Evolutionary conservation across 2,113 vertebrate species (phyloP), one percentile per base, ranked within the genome.

Genomic region (Ardeotis arabs): DNA sequence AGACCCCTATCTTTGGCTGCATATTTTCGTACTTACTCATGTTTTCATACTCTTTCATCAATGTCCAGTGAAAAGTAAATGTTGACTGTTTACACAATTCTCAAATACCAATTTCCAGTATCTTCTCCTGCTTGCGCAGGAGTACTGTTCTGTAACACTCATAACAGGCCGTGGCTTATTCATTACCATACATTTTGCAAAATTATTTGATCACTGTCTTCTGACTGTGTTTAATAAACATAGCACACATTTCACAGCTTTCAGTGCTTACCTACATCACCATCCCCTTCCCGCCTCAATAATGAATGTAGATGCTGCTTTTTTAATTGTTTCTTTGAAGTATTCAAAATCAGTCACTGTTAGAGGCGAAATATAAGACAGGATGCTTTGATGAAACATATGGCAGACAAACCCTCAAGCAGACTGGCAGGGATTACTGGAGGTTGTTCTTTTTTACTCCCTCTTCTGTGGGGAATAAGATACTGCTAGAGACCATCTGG

Each of bases 341-440:
- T 72, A 82, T 50, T 89, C n/a, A 80, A 74, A 84, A 86, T 63
- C 50, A 89, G 62, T 53, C 39, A 79, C 68, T 72, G 22, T 68
- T 68, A 89, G 77, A 91, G 62, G 53, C 1, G 2, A 95, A 95
- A 93, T 87, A 64, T 35, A 89, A 87, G 58, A 80, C 87, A 89
- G 44, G 81, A 94, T 84, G 53, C 72, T 97, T 93, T 89, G 44
- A 81, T 81, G 91, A 84, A 95, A 72, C 87, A 91, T 89, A 95
- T 84, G 93, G 89, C 84, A 95, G 49, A 82, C 58, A 84, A 96
- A 94, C 94, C 21, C 58, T 75, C 69, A 89, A 87, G 64, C 74
- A 89, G 87, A 95, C 66, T 77, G 76, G 82, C 19, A 79, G 44
- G 44, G 93, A 96, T 91, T 95, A 95, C 21, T 93, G 87, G 70